Evolutionary conservation across 2,888 invertebrate genomes (phyloP), one percentile per base, ranked within the genome.

Genomic region (Gerris lacustris): DNA sequence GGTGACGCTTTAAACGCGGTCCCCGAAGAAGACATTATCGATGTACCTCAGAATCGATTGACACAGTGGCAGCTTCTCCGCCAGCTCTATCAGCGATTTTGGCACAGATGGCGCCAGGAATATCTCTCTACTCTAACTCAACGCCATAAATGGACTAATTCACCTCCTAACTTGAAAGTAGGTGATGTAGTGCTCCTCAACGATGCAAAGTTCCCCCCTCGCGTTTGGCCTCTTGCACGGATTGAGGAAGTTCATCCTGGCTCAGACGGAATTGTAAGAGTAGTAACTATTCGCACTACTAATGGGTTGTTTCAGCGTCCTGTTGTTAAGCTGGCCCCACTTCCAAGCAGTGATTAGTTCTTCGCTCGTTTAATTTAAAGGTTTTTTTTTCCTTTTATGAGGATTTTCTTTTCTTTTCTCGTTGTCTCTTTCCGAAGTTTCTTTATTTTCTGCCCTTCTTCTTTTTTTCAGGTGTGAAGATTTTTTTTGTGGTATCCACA

Each of bases 21-120:
- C 0, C 77, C 78, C 9, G 76, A 76, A 55, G 76, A 77, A 5
- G 63, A 72, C 6, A 44, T 78, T 0, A 9, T 63, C 0, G 74
- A 77, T 5, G 2, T 9, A 0, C 70, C 74, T 11, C 63, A 68
- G 17, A 44, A 72, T 66, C 72, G 73, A n/a, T 67, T 77, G 18
- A 66, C 71, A 0, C 73, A 75, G 5, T 77, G 76, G 74, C 75
- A 76, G 67, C 69, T 66, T 0, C 66, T 76, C 6, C 72, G 67
- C 6, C 62, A 67, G 0, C 70, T 74, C 67, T 62, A 31, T 7
- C 75, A 77, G 62, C 67, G 70, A 0, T 73, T 77, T 31, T 77
- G 77, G 76, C 72, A 73, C 31, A 18, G 71, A 0, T 77, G 76
- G 76, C 67, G 69, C 67, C 31, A 45, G 0, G 74, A 75, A 44